phyloP scores from a whole-genome alignment of 2,113 vertebrate species.

The Microcebus murinus region DNA sequence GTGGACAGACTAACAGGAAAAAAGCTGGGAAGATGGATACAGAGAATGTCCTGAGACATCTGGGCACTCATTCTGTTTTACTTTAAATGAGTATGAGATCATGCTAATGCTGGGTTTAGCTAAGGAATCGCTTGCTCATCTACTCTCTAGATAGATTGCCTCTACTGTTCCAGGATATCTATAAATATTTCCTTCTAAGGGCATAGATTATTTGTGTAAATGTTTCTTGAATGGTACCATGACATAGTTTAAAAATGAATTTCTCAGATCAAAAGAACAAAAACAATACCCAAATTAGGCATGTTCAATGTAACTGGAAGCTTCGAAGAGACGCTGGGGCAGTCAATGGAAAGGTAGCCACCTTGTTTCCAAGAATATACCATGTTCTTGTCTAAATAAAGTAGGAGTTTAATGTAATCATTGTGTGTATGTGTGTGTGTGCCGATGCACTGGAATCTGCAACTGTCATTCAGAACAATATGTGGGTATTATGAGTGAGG shows the following conservation, averaged over 20 bases:
- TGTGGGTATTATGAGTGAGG: background rate
- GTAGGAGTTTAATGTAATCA: background rate
- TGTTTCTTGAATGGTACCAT: background rate
- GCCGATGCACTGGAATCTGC: background rate
- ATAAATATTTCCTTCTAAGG: conserved; percentile 42
- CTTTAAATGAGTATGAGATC: background rate
- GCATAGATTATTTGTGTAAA: background rate
- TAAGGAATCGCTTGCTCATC: background rate
- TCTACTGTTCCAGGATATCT: background rate
- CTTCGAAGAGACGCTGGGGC: background rate
- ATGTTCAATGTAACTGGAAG: background rate
- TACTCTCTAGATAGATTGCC: background rate
- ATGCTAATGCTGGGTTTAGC: background rate
- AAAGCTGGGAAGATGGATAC: background rate
- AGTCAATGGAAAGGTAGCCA: background rate
- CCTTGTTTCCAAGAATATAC: background rate
- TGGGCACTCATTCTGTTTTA: background rate
- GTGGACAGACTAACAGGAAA: background rate
- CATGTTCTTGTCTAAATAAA: conserved; percentile 38
- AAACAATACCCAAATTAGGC: background rate
- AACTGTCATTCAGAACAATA: conserved; percentile 48
- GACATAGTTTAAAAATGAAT: background rate
- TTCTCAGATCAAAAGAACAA: background rate
- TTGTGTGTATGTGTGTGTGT: background rate
- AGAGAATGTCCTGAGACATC: background rate